Conservation (phyloP, 2,113 vertebrate genomes). For the Phocoena sinus region DNA sequence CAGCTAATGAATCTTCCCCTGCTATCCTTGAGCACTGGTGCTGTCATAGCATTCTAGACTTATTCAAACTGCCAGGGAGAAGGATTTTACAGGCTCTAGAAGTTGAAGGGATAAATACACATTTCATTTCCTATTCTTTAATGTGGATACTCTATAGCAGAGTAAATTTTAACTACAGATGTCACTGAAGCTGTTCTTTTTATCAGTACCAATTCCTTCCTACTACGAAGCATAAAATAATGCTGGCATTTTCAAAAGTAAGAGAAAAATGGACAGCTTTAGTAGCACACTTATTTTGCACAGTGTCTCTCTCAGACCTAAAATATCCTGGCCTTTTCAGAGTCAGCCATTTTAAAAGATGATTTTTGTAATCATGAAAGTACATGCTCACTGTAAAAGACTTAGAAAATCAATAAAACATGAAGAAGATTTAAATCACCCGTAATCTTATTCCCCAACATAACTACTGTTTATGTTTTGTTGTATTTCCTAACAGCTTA, state of each 20-base stretch:
- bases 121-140: background rate
- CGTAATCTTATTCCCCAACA: background rate
- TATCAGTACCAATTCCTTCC: background rate
- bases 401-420: background rate
- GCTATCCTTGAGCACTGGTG: background rate
- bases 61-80: background rate
- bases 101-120: background rate
- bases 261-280: background rate
- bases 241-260: background rate
- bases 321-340: background rate
- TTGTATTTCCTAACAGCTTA: background rate
- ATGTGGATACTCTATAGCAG: background rate
- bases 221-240: background rate
- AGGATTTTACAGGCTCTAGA: background rate
- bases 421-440: background rate
- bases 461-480: background rate
- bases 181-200: background rate
- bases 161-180: background rate
- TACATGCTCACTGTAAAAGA: background rate
- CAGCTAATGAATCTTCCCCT: background rate
- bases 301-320: background rate
- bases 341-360: background rate
- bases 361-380: background rate
- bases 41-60: background rate
- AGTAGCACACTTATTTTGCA: background rate